A percentile compares a stretch with the other conserved stretches of the same genome.
Evolutionary conservation across 2,888 invertebrate genomes (phyloP).

Genomic region (Leptinotarsa rubiginosa): DNA sequence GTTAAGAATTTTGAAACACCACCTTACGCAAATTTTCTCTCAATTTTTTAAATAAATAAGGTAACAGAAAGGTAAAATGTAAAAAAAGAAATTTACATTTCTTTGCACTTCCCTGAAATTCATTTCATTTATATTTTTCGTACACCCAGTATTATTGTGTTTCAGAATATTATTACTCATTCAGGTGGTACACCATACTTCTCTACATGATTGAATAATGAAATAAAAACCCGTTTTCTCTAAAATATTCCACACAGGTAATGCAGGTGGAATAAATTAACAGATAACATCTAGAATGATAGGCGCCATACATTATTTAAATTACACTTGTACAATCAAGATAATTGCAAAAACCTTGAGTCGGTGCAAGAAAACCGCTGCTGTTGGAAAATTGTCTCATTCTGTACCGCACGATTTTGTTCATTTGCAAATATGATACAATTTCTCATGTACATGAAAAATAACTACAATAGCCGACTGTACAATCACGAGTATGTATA

Average conservation of each 20-base stretch:
- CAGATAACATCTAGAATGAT: constrained; percentile 18
- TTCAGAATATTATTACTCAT: background rate
- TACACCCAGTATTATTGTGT: too few species aligned
- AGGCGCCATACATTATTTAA: constrained; percentile 30
- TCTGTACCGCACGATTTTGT: background rate
- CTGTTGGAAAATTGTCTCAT: background rate
- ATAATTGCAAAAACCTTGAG: constrained; percentile 30
- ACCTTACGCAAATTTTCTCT: too few species aligned
- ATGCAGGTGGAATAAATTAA: constrained; percentile 7
- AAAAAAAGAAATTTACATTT: too few species aligned
- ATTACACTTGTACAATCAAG: constrained; percentile 21
- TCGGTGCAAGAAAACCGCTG: background rate
- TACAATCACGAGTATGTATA: too few species aligned
- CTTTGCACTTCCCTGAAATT: too few species aligned
- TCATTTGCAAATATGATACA: background rate
- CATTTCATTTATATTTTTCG: too few species aligned
- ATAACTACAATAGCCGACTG: too few species aligned
- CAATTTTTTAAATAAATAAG: too few species aligned
- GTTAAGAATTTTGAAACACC: too few species aligned
- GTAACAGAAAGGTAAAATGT: too few species aligned
- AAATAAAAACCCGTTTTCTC: constrained; percentile 3
- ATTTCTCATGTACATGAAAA: background rate
- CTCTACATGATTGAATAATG: background rate
- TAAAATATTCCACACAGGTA: background rate
- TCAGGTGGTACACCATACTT: background rate